Conservation (phyloP, 2,888 invertebrate species). For the Toxonevra muliebris region DNA sequence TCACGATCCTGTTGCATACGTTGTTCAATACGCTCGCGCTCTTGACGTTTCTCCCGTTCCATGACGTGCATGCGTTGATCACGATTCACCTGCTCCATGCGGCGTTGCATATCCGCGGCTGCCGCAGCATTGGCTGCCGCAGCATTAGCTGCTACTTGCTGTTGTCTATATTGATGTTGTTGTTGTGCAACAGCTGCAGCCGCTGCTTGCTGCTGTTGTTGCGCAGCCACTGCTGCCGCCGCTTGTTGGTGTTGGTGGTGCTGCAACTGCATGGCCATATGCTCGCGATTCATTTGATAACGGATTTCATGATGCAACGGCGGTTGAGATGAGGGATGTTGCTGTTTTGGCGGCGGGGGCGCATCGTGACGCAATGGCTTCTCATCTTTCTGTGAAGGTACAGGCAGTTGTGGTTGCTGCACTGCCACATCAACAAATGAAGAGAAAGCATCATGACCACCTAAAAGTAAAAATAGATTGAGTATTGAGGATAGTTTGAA, state of each 20-base stretch:
- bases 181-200: slow-evolving; percentile 55
- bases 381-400: slow-evolving; percentile 74
- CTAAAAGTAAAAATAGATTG: slow-evolving; percentile 39
- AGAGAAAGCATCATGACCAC: slow-evolving; percentile 85
- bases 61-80: slow-evolving; percentile 56
- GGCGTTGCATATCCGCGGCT: slow-evolving; percentile 53
- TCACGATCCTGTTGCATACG: slow-evolving; percentile 54
- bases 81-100: slow-evolving; percentile 52
- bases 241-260: slow-evolving; percentile 63
- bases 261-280: slow-evolving; percentile 63
- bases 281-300: slow-evolving; percentile 68
- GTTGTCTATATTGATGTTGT: slow-evolving; percentile 54
- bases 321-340: slow-evolving; percentile 47
- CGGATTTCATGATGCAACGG: slow-evolving; percentile 62
- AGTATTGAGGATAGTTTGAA: not conserved
- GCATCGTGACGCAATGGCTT: slow-evolving; percentile 48
- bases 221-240: slow-evolving; percentile 50
- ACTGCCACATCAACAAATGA: slow-evolving; percentile 92
- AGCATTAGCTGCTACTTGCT: slow-evolving; percentile 42
- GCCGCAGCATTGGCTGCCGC: slow-evolving; percentile 39
- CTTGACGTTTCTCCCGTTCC: slow-evolving; percentile 57
- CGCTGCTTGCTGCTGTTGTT: slow-evolving; percentile 60
- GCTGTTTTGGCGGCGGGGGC: slow-evolving; percentile 34
- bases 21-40: slow-evolving; percentile 56
- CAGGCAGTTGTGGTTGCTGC: slow-evolving; percentile 87